Conservation (phyloP, 2,113 vertebrate species). For the Tetrao urogallus region DNA sequence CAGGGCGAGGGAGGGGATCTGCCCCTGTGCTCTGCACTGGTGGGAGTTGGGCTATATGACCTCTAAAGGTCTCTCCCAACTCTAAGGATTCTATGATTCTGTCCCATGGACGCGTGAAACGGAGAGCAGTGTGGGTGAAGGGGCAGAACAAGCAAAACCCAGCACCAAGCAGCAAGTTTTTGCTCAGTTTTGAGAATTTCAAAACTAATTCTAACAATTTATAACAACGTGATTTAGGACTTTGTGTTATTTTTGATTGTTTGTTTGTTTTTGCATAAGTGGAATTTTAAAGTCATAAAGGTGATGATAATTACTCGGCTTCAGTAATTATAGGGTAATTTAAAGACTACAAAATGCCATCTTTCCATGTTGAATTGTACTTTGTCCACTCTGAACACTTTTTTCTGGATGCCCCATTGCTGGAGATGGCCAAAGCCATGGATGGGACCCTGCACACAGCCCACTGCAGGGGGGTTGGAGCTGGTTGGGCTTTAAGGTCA, state of each 20-base stretch:
- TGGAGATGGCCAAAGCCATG: too few relatives aligned
- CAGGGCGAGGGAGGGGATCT: too few relatives aligned
- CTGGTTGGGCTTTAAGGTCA: too few relatives aligned
- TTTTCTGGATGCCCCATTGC: accelerated
- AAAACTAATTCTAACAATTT: background rate
- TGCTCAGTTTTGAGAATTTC: background rate
- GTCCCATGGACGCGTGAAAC: background rate
- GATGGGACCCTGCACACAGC: too few relatives aligned
- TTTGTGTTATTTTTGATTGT: background rate
- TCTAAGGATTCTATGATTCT: too few relatives aligned
- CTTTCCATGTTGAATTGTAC: accelerated
- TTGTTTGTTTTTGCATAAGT: background rate
- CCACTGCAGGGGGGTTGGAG: too few relatives aligned
- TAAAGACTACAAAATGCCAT: background rate
- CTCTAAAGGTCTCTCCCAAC: too few relatives aligned
- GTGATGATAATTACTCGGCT: background rate
- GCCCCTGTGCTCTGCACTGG: too few relatives aligned
- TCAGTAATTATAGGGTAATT: background rate
- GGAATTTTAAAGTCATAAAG: background rate
- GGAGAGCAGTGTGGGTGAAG: background rate
- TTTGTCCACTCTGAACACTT: background rate
- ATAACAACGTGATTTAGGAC: accelerated
- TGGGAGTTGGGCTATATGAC: too few relatives aligned
- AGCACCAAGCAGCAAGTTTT: background rate
- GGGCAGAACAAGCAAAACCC: background rate